phyloP scores from a whole-genome alignment of 2,888 invertebrate species.

The Xylota segnis region DNA sequence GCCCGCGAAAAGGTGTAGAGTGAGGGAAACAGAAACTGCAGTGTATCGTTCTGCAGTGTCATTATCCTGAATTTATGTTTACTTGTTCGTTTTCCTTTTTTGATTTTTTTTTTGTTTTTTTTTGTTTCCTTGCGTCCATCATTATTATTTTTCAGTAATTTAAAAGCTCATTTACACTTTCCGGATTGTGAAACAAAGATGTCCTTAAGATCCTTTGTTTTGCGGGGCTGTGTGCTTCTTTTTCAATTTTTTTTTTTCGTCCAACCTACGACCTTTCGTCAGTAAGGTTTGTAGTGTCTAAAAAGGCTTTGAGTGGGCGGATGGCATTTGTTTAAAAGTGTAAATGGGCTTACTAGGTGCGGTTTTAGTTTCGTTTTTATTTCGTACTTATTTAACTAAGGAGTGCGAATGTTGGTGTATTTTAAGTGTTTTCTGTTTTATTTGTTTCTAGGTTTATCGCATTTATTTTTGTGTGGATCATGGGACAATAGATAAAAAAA shows the following conservation, averaged over 20 bases:
- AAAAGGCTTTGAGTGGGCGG: constrained; percentile 53
- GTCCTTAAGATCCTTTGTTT: constrained; percentile 63
- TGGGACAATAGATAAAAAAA: not conserved
- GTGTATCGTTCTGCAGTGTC: constrained; percentile 59
- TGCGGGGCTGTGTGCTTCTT: constrained; percentile 16
- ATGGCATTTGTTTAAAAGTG: constrained; percentile 61
- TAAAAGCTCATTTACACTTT: constrained; percentile 77
- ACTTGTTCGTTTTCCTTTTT: constrained; percentile 81
- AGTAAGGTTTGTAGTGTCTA: constrained; percentile 46
- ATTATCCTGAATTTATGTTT: constrained; percentile 78
- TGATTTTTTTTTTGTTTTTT: constrained; percentile 42
- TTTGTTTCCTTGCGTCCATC: constrained; percentile 45
- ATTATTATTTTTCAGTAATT: constrained; percentile 73
- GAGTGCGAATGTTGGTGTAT: constrained; percentile 60
- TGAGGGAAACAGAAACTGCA: constrained; percentile 25
- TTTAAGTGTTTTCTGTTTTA: constrained; percentile 55
- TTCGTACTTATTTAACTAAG: constrained; percentile 10
- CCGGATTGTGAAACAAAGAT: constrained; percentile 64
- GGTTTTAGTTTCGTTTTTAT: not conserved
- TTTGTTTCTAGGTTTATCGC: not conserved
- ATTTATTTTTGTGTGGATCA: not conserved
- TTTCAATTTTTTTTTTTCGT: constrained; percentile 13
- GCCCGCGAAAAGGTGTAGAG: constrained; percentile 35
- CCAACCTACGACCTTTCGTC: constrained; percentile 54
- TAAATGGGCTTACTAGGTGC: constrained; percentile 63